Conservation (phyloP, 2,797 vertebrate genomes). For the Pantherophis vulpinus region DNA sequence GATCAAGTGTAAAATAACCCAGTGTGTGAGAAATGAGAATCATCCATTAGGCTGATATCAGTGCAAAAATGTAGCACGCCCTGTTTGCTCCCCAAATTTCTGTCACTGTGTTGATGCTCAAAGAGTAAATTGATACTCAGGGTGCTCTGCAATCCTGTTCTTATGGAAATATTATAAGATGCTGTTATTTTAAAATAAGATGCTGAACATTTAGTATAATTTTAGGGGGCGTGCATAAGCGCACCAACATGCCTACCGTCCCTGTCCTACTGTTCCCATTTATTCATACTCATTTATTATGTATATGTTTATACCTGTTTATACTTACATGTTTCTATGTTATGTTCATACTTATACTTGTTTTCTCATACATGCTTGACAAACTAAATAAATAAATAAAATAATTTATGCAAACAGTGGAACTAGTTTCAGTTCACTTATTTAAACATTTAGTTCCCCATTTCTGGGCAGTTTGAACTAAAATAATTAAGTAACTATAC, state of each 20-base stretch:
- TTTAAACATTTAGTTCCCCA: constrained; percentile 42
- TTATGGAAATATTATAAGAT: neutral
- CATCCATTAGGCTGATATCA: neutral
- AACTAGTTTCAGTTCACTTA: constrained; percentile 46
- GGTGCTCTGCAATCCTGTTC: fast-evolving
- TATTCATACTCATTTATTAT: no score
- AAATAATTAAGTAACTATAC: constrained; percentile 35
- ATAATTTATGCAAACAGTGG: fast-evolving
- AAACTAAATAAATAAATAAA: no score
- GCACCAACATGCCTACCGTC: no score
- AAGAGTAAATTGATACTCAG: neutral
- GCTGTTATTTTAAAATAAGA: neutral
- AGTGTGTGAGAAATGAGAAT: neutral
- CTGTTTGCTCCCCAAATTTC: neutral
- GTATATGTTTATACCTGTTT: no score
- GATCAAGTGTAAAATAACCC: neutral
- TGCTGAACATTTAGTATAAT: neutral
- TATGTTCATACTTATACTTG: no score
- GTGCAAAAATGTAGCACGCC: neutral
- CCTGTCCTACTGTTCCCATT: no score
- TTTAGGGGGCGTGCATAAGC: neutral
- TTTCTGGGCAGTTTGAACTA: constrained; percentile 39
- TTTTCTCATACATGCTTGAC: no score
- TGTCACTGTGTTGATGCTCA: neutral
- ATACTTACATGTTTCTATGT: no score